Evolutionary conservation across 1,140 invertebrate genomes (phyloP).

Genomic region (Lamellibrachia luymesi): DNA sequence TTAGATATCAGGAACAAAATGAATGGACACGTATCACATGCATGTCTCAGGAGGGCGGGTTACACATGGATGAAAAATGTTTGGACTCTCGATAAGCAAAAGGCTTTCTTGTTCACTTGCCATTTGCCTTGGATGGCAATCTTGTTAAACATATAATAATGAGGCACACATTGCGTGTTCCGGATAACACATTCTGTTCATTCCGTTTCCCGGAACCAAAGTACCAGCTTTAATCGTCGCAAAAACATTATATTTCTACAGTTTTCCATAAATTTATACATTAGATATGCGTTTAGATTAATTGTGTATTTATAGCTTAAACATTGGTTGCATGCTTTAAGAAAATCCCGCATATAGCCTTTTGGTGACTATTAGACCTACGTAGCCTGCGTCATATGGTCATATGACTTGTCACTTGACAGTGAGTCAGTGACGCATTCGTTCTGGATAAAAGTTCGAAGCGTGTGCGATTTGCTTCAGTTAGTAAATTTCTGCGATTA

Average conservation of each 20-base stretch:
- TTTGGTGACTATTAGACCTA: background rate
- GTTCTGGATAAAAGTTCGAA: background rate
- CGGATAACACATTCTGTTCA: background rate
- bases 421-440: background rate
- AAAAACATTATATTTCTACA: conserved; percentile 32
- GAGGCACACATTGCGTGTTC: too few relatives aligned
- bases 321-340: background rate
- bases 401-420: conserved; percentile 2
- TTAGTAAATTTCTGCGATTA: background rate
- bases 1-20: too few relatives aligned
- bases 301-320: background rate
- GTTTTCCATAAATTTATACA: background rate
- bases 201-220: background rate
- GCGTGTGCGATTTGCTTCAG: background rate
- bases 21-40: too few relatives aligned
- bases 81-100: too few relatives aligned
- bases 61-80: too few relatives aligned
- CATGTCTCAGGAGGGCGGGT: too few relatives aligned
- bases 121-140: too few relatives aligned
- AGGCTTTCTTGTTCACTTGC: too few relatives aligned
- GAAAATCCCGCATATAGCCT: background rate
- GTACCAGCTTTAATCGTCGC: background rate
- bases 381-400: background rate
- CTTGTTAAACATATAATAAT: too few relatives aligned
- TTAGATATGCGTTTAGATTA: background rate